phyloP scores from a whole-genome alignment of 2,888 invertebrate species.

The Campaea margaritaria region DNA sequence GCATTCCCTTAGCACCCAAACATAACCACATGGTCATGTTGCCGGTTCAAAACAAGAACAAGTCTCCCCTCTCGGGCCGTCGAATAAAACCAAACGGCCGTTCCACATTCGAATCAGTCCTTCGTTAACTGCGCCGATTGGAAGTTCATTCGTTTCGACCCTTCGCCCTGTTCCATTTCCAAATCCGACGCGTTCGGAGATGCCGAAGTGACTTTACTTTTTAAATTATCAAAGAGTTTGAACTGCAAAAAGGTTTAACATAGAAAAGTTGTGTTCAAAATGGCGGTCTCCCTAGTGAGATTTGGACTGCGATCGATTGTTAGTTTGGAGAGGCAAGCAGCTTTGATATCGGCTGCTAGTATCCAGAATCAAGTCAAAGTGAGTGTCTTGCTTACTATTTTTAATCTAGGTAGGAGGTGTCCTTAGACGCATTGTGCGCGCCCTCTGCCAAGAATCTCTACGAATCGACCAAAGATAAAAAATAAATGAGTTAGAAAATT shows the following conservation, averaged over 20 bases:
- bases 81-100: slow-evolving; percentile 68
- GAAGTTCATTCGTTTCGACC: slow-evolving; percentile 34
- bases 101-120: slow-evolving; percentile 65
- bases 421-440: too few relatives aligned
- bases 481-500: too few relatives aligned
- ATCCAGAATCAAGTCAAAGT: slow-evolving; percentile 72
- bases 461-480: too few relatives aligned
- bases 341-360: slow-evolving; percentile 61
- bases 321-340: slow-evolving; percentile 70
- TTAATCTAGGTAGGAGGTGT: too few relatives aligned
- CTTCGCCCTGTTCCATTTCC: slow-evolving; percentile 35
- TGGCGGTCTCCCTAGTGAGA: slow-evolving; percentile 79
- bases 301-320: slow-evolving; percentile 68
- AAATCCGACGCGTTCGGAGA: slow-evolving; percentile 36
- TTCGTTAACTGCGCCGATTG: slow-evolving; percentile 36
- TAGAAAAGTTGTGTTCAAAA: slow-evolving; percentile 50
- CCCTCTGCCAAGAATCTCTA: too few relatives aligned
- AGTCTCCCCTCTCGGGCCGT: slow-evolving; percentile 48
- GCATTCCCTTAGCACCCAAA: slow-evolving; percentile 38
- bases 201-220: slow-evolving; percentile 29
- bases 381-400: slow-evolving; percentile 43
- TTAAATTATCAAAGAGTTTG: not conserved
- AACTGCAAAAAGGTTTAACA: not conserved
- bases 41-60: slow-evolving; percentile 38
- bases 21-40: slow-evolving; percentile 51